Conservation (phyloP, 2,113 vertebrate species). For the Lophura nycthemera region DNA sequence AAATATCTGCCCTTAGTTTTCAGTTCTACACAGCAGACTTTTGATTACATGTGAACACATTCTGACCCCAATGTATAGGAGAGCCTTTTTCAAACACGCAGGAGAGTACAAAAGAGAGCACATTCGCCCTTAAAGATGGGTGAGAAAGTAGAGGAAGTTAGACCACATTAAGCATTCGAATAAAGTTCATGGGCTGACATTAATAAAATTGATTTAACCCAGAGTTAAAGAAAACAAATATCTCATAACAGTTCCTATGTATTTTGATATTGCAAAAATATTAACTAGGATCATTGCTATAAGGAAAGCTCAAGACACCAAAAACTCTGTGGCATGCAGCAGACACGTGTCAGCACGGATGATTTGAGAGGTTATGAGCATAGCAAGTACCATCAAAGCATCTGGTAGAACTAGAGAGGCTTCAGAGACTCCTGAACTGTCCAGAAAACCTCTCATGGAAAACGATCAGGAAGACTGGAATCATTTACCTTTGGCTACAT, state of each 20-base stretch:
- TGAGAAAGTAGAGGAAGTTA: not conserved
- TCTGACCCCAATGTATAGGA: not conserved
- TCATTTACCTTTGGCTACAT: not conserved
- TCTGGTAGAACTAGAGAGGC: not conserved
- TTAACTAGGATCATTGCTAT: not conserved
- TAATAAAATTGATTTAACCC: conserved; percentile 37
- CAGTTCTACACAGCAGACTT: not conserved
- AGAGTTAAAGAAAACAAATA: conserved; percentile 14
- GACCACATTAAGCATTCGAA: not conserved
- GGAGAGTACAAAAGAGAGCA: not conserved
- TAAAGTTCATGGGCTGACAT: conserved; percentile 15
- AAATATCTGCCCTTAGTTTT: not conserved
- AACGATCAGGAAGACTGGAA: not conserved
- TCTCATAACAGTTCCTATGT: not conserved
- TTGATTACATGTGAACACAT: not conserved
- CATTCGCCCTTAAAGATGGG: not conserved
- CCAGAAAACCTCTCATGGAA: not conserved
- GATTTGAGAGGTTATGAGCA: not conserved
- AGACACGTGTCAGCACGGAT: not conserved
- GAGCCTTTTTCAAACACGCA: not conserved
- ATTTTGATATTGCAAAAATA: not conserved
- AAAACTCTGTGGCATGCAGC: not conserved
- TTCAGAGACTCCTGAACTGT: not conserved
- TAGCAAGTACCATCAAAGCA: not conserved
- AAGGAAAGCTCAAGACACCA: not conserved